Percentiles rank a stretch among this genome's conserved stretches.
phyloP scores from a whole-genome alignment of 2,797 vertebrate genomes.

The Alfaro cultratus region DNA sequence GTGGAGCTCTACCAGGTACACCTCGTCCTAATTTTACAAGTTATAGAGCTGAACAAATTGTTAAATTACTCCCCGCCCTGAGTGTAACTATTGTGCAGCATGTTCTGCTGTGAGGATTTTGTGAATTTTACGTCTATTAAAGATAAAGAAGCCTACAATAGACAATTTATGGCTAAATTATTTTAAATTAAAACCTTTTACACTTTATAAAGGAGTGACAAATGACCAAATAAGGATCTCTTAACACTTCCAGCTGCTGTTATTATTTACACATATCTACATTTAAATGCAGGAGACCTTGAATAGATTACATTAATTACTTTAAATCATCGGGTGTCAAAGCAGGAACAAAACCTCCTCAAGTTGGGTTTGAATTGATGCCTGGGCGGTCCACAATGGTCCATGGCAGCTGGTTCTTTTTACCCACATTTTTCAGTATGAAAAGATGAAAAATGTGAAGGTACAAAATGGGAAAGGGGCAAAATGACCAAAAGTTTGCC shows the following conservation, averaged over 20 bases:
- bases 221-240: background rate
- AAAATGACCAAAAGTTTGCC: background rate
- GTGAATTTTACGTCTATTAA: background rate
- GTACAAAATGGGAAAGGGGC: background rate
- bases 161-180: background rate
- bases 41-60: background rate
- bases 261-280: background rate
- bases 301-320: background rate
- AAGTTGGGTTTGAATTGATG: background rate
- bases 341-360: too few species aligned
- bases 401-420: background rate
- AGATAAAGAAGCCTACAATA: background rate
- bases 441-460: background rate
- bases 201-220: background rate
- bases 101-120: background rate
- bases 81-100: background rate
- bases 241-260: background rate
- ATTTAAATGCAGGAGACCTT: background rate
- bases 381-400: too few species aligned
- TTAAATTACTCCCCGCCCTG: background rate
- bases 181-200: background rate
- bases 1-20: conserved; percentile 86
- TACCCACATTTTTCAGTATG: background rate
- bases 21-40: background rate
- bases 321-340: background rate